Percentiles rank a stretch among this genome's conserved stretches.
phyloP scores from a whole-genome alignment of 2,113 vertebrate genomes.

The Meriones unguiculatus region DNA sequence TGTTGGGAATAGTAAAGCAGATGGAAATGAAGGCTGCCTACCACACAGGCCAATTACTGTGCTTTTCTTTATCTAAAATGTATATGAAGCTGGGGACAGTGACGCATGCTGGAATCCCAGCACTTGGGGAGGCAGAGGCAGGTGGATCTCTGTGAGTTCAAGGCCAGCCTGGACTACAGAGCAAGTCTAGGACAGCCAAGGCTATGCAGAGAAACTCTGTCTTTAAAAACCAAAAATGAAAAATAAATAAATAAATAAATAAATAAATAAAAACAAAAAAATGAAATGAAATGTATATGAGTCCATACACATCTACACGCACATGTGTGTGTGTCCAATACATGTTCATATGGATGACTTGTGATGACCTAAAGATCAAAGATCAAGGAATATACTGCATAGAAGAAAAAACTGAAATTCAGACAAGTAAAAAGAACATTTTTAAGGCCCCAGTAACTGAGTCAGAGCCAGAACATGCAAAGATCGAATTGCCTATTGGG shows the following conservation, averaged over 20 bases:
- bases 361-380: neutral
- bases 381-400: neutral
- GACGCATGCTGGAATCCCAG: no score
- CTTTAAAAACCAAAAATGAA: neutral
- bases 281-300: neutral
- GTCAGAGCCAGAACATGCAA: neutral
- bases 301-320: no score
- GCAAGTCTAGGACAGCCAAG: no score
- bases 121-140: no score
- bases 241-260: no score
- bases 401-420: neutral
- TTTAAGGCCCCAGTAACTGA: neutral
- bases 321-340: accelerated
- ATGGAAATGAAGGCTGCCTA: neutral
- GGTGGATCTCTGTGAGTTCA: no score
- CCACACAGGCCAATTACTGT: neutral
- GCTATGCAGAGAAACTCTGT: neutral
- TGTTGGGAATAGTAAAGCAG: neutral
- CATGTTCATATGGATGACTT: neutral
- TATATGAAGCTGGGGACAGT: no score
- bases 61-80: neutral
- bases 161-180: no score
- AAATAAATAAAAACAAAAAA: no score
- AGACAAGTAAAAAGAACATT: neutral
- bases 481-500: neutral